Percentiles rank a stretch among this genome's conserved stretches.
phyloP scores from a whole-genome alignment of 2,888 invertebrate species.

The Apodemia zela region DNA sequence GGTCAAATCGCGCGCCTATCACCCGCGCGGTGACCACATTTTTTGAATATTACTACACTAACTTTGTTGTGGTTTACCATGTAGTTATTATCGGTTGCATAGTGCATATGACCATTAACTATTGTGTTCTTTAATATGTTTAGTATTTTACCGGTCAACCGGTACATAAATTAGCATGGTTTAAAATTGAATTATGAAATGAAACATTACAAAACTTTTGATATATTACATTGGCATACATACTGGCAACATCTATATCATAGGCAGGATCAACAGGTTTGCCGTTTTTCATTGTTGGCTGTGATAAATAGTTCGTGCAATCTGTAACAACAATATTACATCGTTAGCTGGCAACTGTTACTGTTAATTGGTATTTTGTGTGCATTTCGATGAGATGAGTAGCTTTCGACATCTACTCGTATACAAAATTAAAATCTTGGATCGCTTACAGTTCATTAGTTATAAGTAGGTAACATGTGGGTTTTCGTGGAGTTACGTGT shows the following conservation, averaged over 20 bases:
- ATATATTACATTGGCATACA: conserved; percentile 38
- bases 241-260: conserved; percentile 64
- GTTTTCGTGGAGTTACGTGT: too few species aligned
- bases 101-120: too few species aligned
- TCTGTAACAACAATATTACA: conserved; percentile 51
- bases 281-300: conserved; percentile 49
- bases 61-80: too few species aligned
- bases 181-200: too few species aligned
- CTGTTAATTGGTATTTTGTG: not conserved
- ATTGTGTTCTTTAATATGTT: too few species aligned
- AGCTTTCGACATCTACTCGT: not conserved
- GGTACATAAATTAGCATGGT: too few species aligned
- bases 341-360: not conserved
- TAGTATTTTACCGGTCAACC: too few species aligned
- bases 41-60: too few species aligned
- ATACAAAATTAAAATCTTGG: conserved; percentile 1
- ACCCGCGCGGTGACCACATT: too few species aligned
- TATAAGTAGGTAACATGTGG: not conserved
- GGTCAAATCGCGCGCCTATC: too few species aligned
- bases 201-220: not conserved
- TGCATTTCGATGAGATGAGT: not conserved
- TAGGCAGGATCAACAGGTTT: conserved; percentile 58
- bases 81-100: too few species aligned
- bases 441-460: not conserved
- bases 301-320: conserved; percentile 68